Percentiles rank a stretch among this genome's conserved stretches.
These are phyloP conservation scores for Camponotus pennsylvanicus DNA, from an alignment of 1,140 invertebrate species.

Conservation along the genomic window DNA sequence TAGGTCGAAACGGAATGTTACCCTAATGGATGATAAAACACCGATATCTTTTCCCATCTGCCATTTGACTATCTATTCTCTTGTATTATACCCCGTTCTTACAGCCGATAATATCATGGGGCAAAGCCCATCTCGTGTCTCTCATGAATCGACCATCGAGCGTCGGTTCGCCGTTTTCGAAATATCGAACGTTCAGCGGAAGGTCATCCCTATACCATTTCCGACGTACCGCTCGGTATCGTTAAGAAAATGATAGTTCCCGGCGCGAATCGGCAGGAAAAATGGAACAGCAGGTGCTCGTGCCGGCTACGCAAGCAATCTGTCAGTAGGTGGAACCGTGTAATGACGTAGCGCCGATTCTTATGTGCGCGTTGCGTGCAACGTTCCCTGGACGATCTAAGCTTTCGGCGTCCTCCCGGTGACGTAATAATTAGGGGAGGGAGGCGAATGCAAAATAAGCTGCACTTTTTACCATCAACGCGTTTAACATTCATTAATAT, in stretches of 20 bases:
- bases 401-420: constrained; percentile 1
- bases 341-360: constrained; percentile 49
- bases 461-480: constrained; percentile 6
- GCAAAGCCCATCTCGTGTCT: constrained; percentile 5
- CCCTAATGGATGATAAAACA: constrained; percentile 37
- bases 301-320: constrained; percentile 51
- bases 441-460: not conserved
- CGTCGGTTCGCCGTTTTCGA: constrained; percentile 11
- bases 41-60: constrained; percentile 7
- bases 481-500: constrained; percentile 40
- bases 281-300: constrained; percentile 69
- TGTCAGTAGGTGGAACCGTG: constrained; percentile 56
- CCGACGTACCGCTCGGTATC: constrained; percentile 51
- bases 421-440: not conserved
- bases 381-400: constrained; percentile 6
- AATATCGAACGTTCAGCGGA: constrained; percentile 18
- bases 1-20: not conserved
- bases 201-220: not conserved
- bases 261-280: constrained; percentile 60
- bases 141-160: constrained; percentile 5
- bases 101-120: constrained; percentile 42
- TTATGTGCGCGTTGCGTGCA: constrained; percentile 29
- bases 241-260: constrained; percentile 66
- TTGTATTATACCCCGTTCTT: constrained; percentile 30
- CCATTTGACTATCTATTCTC: constrained; percentile 38